Evolutionary conservation across 2,113 vertebrate species (phyloP).

Genomic region (Vireo altiloquus): DNA sequence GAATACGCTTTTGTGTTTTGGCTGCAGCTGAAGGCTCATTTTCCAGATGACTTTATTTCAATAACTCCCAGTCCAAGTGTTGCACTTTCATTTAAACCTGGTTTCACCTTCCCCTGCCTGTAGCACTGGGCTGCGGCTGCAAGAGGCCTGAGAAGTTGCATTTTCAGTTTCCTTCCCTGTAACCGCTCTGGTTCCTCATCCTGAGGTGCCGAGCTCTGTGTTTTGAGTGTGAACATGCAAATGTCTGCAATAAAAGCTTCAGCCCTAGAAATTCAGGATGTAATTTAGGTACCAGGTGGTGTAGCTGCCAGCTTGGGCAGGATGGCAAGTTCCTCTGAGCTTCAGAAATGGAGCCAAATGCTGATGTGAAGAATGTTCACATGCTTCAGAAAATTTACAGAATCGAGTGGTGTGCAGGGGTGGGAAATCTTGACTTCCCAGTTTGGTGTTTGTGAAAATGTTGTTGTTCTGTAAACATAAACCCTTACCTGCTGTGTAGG

Average conservation of each 20-base stretch:
- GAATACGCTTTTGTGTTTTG: neutral
- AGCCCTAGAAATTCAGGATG: no score
- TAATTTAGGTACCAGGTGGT: neutral
- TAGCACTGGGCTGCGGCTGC: neutral
- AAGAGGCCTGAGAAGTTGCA: neutral
- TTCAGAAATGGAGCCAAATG: neutral
- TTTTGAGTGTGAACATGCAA: neutral
- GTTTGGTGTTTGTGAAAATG: neutral
- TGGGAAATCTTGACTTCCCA: neutral
- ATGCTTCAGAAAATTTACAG: neutral
- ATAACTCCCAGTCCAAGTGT: neutral
- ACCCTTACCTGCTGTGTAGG: rapidly evolving
- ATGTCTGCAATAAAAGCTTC: neutral
- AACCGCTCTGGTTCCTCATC: rapidly evolving
- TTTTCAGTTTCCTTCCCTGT: neutral
- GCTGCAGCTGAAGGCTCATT: neutral
- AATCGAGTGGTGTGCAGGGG: neutral
- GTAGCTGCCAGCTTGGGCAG: neutral
- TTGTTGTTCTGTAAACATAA: rapidly evolving
- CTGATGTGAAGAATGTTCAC: neutral
- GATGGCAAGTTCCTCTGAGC: neutral
- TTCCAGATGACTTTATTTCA: neutral
- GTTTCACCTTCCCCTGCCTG: neutral
- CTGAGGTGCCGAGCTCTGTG: neutral
- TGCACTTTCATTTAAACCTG: neutral